Conservation (phyloP, 2,113 vertebrate genomes). For the Psettodes erumei region DNA sequence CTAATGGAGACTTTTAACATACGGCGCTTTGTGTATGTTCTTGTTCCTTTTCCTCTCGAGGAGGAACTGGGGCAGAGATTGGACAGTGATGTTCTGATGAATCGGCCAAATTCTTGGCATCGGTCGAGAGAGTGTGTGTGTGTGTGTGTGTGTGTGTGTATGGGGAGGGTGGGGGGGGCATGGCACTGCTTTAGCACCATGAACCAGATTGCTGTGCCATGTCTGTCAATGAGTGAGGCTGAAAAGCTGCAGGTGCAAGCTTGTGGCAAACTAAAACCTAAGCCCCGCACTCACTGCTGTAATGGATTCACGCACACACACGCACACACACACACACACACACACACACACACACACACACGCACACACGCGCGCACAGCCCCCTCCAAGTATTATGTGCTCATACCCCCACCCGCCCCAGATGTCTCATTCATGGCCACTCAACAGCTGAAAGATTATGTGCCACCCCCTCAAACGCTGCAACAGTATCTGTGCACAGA, state of each 20-base stretch:
- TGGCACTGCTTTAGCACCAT: background rate
- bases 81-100: conserved; percentile 19
- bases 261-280: conserved; percentile 38
- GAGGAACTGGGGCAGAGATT: conserved; percentile 1
- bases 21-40: background rate
- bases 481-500: conserved; percentile 46
- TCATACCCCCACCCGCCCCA: conserved; percentile 39
- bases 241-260: conserved; percentile 76
- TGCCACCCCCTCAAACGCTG: conserved; percentile 45
- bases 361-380: conserved; percentile 2
- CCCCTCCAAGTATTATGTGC: conserved; percentile 34
- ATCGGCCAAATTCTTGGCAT: conserved; percentile 33
- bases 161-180: background rate
- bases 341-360: background rate
- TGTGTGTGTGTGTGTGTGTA: too few relatives aligned
- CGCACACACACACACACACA: background rate
- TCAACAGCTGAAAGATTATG: conserved; percentile 55
- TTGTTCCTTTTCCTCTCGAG: conserved; percentile 9
- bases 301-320: conserved; percentile 25
- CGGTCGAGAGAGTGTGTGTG: too few relatives aligned
- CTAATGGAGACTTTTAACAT: background rate
- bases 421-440: conserved; percentile 60
- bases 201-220: conserved; percentile 47
- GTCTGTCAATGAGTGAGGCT: conserved; percentile 35
- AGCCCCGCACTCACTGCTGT: conserved; percentile 1